Evolutionary conservation across 2,888 invertebrate species (phyloP).

Genomic region (Drosophila falleni): DNA sequence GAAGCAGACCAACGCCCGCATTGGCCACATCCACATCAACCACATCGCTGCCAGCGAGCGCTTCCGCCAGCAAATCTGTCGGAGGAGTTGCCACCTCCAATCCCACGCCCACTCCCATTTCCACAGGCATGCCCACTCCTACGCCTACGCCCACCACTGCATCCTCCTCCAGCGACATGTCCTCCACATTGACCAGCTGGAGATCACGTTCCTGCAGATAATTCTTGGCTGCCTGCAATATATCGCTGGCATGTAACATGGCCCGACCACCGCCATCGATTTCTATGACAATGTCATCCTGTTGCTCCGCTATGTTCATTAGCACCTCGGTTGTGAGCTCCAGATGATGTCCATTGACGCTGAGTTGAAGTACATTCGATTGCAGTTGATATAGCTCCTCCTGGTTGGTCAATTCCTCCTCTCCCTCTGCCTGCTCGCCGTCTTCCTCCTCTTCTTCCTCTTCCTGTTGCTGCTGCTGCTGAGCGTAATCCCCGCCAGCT

Average conservation of each 20-base stretch:
- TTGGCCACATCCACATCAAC: slow-evolving; percentile 47
- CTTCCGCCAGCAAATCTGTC: slow-evolving; percentile 90
- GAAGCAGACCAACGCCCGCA: slow-evolving; percentile 60
- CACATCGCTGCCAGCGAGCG: slow-evolving; percentile 88
- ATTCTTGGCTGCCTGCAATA: slow-evolving; percentile 80
- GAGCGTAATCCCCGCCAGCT: not conserved
- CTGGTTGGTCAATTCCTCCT: slow-evolving; percentile 6
- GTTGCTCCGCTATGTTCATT: slow-evolving; percentile 62
- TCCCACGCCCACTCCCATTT: too few relatives aligned
- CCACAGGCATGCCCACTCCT: not conserved
- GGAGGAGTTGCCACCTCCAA: slow-evolving; percentile 12
- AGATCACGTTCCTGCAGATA: slow-evolving; percentile 65
- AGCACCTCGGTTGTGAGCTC: slow-evolving; percentile 56
- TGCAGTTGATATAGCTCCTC: slow-evolving; percentile 39
- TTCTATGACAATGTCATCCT: slow-evolving; percentile 54
- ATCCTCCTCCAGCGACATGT: slow-evolving; percentile 82
- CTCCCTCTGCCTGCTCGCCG: slow-evolving; percentile 5
- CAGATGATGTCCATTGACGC: slow-evolving; percentile 57
- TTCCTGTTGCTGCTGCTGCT: slow-evolving; percentile 6
- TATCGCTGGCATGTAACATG: slow-evolving; percentile 51
- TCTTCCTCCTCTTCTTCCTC: not conserved
- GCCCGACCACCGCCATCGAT: slow-evolving; percentile 32
- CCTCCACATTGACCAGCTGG: slow-evolving; percentile 85
- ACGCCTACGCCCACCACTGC: slow-evolving; percentile 82
- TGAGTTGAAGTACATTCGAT: slow-evolving; percentile 50